These are phyloP conservation scores for Zosterops borbonicus DNA, from an alignment of 2,113 vertebrate genomes.

Conservation along the genomic window DNA sequence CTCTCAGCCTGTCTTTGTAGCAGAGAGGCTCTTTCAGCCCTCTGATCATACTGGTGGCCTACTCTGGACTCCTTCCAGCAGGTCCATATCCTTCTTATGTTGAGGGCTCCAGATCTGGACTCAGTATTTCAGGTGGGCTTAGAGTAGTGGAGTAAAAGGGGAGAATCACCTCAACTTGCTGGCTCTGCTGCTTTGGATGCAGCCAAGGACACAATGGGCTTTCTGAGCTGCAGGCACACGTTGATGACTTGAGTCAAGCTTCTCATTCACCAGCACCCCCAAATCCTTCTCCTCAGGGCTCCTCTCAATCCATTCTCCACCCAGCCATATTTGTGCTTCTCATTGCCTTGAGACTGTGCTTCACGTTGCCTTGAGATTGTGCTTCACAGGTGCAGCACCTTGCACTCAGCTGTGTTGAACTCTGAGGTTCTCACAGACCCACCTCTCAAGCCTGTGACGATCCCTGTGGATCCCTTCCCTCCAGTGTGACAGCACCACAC, in stretches of 20 bases:
- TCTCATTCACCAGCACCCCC: not conserved
- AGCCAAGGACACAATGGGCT: not conserved
- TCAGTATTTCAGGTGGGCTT: not conserved
- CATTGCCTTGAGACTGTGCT: not conserved
- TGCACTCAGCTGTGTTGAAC: not conserved
- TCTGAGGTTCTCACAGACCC: not conserved
- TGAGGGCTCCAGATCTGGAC: not conserved
- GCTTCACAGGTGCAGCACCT: not conserved
- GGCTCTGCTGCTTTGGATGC: not conserved
- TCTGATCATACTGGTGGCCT: not conserved
- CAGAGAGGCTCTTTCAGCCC: not conserved
- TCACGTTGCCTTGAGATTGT: not conserved
- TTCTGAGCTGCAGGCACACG: not conserved
- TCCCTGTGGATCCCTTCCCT: not conserved
- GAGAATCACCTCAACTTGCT: not conserved
- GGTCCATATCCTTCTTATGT: not conserved
- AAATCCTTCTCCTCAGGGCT: not conserved
- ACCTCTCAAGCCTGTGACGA: not conserved
- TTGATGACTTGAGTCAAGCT: not conserved
- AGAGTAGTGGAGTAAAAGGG: not conserved
- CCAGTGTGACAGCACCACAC: rapidly evolving
- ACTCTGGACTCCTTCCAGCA: not conserved
- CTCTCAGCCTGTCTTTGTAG: not conserved
- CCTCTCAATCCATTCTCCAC: not conserved
- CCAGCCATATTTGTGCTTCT: not conserved